Percentiles rank a stretch among this genome's conserved stretches.
phyloP scores from a whole-genome alignment of 2,797 vertebrate genomes.

The Echeneis naucrates region DNA sequence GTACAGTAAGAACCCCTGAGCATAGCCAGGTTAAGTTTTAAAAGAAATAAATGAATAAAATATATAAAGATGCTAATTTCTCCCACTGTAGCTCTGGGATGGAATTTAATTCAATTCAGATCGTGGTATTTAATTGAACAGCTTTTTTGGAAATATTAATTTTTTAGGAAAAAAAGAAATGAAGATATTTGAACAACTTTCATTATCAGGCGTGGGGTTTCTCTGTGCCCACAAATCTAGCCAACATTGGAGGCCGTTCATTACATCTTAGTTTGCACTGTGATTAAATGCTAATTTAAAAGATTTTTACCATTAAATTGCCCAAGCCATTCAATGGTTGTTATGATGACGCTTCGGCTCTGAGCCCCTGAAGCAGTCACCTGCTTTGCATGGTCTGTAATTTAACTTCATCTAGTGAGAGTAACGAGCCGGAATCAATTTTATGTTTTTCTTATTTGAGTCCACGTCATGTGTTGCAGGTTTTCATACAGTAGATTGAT shows the following conservation, averaged over 20 bases:
- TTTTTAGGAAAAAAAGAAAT: too few relatives aligned
- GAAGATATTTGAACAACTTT: too few relatives aligned
- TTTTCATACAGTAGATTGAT: slow-evolving; percentile 46
- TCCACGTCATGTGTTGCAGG: neutral
- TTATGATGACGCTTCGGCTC: accelerated
- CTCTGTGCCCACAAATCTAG: neutral
- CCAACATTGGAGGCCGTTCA: neutral
- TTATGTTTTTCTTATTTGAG: neutral
- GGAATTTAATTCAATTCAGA: neutral
- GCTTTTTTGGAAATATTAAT: neutral
- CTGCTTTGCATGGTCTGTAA: neutral
- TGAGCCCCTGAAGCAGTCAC: neutral
- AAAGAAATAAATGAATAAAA: too few relatives aligned
- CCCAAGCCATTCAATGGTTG: neutral
- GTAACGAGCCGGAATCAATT: neutral
- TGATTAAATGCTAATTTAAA: neutral
- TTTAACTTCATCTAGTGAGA: neutral
- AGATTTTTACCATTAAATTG: neutral
- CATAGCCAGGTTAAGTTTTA: neutral
- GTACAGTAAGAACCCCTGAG: neutral
- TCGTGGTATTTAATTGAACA: neutral
- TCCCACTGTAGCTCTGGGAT: too few relatives aligned
- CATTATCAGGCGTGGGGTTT: too few relatives aligned
- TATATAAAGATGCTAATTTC: too few relatives aligned
- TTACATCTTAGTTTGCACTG: neutral